These are phyloP conservation scores for Bombus sibiricus DNA, from an alignment of 1,140 invertebrate species.

Conservation along the genomic window DNA sequence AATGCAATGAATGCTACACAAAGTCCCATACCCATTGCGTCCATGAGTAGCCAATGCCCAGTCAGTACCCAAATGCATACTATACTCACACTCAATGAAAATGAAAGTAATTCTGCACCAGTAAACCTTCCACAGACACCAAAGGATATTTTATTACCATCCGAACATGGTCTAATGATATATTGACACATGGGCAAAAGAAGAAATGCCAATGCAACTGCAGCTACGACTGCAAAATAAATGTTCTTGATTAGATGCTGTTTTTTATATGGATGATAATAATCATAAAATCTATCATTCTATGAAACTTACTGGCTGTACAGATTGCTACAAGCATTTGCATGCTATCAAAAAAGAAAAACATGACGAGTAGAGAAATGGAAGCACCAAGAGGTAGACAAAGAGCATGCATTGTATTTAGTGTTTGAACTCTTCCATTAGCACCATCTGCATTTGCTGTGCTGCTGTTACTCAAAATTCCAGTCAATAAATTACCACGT, in stretches of 20 bases:
- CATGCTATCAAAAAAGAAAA: slow-evolving; percentile 99
- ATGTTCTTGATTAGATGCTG: neutral
- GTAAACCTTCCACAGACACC: slow-evolving; percentile 95
- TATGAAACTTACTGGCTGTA: slow-evolving; percentile 92
- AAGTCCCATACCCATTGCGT: slow-evolving; percentile 98
- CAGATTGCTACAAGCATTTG: slow-evolving; percentile 98
- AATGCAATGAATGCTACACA: slow-evolving; percentile 99
- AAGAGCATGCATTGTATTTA: slow-evolving; percentile 98
- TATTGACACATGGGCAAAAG: slow-evolving; percentile 98
- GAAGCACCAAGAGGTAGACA: slow-evolving; percentile 98
- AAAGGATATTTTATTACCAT: slow-evolving; percentile 95
- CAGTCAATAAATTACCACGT: slow-evolving; percentile 84
- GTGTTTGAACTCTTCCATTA: slow-evolving; percentile 91
- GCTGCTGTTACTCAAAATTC: slow-evolving; percentile 74
- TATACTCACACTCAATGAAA: slow-evolving; percentile 95
- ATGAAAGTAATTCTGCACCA: slow-evolving; percentile 95
- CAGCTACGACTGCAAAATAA: slow-evolving; percentile 93
- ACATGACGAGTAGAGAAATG: slow-evolving; percentile 97
- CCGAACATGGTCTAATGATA: slow-evolving; percentile 93
- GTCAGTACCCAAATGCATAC: slow-evolving; percentile 98
- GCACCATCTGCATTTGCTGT: slow-evolving; percentile 71
- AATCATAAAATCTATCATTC: slow-evolving; percentile 6
- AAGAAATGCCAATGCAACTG: slow-evolving; percentile 97
- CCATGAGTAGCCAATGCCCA: slow-evolving; percentile 99
- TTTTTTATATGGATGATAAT: neutral